phyloP scores from a whole-genome alignment of 2,797 vertebrate species.

The Manis javanica region DNA sequence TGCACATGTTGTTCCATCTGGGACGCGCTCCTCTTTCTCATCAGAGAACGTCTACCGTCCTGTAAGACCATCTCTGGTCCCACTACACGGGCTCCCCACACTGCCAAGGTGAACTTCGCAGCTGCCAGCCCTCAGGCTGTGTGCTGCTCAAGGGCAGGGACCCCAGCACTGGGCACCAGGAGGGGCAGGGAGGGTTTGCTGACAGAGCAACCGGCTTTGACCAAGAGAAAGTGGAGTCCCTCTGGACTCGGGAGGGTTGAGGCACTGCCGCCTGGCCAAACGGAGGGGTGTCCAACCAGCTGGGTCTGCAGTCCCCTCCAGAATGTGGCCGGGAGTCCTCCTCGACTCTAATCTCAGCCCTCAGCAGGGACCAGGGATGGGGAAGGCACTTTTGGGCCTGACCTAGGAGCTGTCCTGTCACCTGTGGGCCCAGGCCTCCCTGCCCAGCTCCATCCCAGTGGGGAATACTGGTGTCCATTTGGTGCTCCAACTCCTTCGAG shows the following conservation, averaged over 20 bases:
- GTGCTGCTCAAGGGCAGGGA: not conserved
- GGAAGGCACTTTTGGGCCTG: not conserved
- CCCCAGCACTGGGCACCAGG: not conserved
- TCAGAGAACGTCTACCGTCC: fast-evolving
- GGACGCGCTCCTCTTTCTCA: not conserved
- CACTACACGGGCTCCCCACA: not conserved
- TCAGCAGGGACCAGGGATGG: not conserved
- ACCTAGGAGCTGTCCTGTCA: not conserved
- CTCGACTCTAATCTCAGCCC: not conserved
- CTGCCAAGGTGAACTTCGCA: not conserved
- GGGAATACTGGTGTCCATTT: not conserved
- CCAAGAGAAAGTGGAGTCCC: not conserved
- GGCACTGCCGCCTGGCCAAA: fast-evolving
- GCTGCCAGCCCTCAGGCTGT: not conserved
- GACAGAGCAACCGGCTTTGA: not conserved
- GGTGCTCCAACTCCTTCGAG: not conserved
- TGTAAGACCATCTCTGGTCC: not conserved
- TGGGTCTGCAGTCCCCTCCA: not conserved
- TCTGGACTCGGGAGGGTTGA: not conserved
- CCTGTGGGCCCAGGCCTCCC: no score
- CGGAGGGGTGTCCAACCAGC: not conserved
- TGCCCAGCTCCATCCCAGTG: not conserved
- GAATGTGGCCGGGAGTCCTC: not conserved
- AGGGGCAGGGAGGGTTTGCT: not conserved
- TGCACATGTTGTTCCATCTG: no score